Base-by-base conservation (phyloP, 1,140 invertebrate genomes). In the Pollicipes pollicipes region DNA sequence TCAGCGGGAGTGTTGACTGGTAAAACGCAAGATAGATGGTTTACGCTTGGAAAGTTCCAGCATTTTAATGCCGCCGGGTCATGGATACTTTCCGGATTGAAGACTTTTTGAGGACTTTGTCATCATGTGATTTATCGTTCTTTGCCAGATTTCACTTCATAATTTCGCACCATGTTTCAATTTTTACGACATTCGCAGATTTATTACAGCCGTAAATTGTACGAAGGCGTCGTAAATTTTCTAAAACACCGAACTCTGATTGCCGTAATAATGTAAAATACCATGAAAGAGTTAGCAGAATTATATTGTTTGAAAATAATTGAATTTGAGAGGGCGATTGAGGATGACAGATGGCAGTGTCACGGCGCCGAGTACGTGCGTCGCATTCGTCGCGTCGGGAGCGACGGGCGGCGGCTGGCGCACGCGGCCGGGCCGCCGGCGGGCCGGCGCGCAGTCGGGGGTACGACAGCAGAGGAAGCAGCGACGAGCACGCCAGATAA, bases 131-230 rank as follows among this genome's bases (percentile, higher is more conserved):
- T 58, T 58, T 58, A 58, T 58, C 45, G 45, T 21, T 10, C 10
- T 10, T 24, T 58, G 45, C 45, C 45, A 58, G 8, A 58, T 58
- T 58, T 58, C 45, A 58, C 45, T 58, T 58, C 45, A 58, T 58
- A 58, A 58, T 58, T 58, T 58, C 45, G 45, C 45, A 58, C 45
- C 45, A 58, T 58, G 45, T 58, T 58, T 58, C 45, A 58, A 58
- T 58, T 58, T 58, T 58, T 58, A 58, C 45, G 45, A 58, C 45
- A 58, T 58, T 58, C 45, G 45, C 45, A 58, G 45, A 58, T 58
- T 58, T 58, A 58, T 58, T 58, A 24, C 45, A 10, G 45, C 17
- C 45, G 45, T 58, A 58, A 58, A 58, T 58, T 58, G 45, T 21
- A 58, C 45, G 13, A 21, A 58, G 45, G 45, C 45, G 45, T 58